Evolutionary conservation across 2,797 vertebrate genomes (phyloP), one percentile per base, ranked within the genome.

Genomic region (Hipposideros larvatus): DNA sequence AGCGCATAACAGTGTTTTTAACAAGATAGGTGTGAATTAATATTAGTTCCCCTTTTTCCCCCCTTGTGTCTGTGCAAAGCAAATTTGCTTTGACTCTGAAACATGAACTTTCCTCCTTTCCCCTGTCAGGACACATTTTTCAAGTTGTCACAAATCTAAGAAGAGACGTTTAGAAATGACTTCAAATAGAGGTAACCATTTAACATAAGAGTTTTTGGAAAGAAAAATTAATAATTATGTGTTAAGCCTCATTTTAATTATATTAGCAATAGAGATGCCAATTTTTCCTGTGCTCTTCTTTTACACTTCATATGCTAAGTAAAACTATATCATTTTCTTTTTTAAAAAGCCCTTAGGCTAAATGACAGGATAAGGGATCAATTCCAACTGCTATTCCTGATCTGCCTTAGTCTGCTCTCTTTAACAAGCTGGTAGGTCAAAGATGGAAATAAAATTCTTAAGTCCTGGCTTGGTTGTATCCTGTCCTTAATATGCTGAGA

Each of bases 41-140:
- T 77, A 93, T 87, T 51, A 74, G 74, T 97, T 97, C 96, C 88
- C 41, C 75, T 97, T 97, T 94, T 8, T 28, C 10, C 26, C 28
- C 55, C 75, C 16, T 41, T 2, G 37, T 75, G n/a, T 41, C 59
- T 80, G 24, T 85, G 55, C 14, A 31, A 87, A 95, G 66, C 51
- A 93, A 96, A 82, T 46, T 48, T 88, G 88, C 57, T 85, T 87
- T 77, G 78, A 7, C 57, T 96, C 92, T 97, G 89, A 96, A 94
- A 96, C 43, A 46, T 63, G 84, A 95, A 96, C 73, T 94, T 68
- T 91, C 68, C 68, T 87, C 48, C 43, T 75, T 18, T 90, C 57
- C 90, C 43, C 59, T 90, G 88, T 3, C 19, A 94, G 77, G 48
- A 89, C 5, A 80, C 19, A 88, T 70, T 87, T 94, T 85, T 90